Evolutionary conservation across 2,888 invertebrate species (phyloP), one percentile per base, ranked within the genome.

Genomic region (Chrysomela aeneicollis): DNA sequence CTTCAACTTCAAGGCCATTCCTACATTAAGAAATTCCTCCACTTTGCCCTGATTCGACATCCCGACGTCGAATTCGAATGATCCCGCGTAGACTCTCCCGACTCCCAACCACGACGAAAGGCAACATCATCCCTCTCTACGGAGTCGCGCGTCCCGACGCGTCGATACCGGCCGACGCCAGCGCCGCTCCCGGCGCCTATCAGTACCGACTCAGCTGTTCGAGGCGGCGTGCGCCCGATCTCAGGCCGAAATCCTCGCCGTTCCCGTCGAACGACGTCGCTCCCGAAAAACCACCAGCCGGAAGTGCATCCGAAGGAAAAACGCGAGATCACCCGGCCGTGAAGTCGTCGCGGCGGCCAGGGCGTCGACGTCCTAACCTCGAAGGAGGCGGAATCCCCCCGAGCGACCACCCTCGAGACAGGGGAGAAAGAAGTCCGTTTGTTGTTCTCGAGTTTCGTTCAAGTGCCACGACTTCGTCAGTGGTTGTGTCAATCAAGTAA

Each of bases 141-240:
- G n/a, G 42, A n/a, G 42, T 12, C 35, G 35, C 12, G 35, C 12
- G 10, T 18, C 21, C 42, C 58, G 62, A 57, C 19, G 46, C 55
- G 61, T 66, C 66, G 66, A 66, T 66, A 66, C 59, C 51, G 19
- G 47, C 58, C 30, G 60, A 63, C 66, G 63, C 66, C 61, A 79
- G 79, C 77, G 81, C 78, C 77, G 78, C 77, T 73, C 70, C 47
- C 76, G 78, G 79, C 74, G 74, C 73, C 76, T 74, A 73, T 77
- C 72, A 78, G 78, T 78, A 77, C 76, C 74, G 75, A 66, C 71
- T 74, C 77, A 77, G 76, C 77, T 75, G 76, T 77, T 74, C 68
- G 71, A 72, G 73, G 72, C 75, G 71, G 70, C 75, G 75, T 74
- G 77, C 71, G 73, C 73, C 70, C 72, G 72, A 32, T 52, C 37